Percentiles rank a stretch among this genome's conserved stretches.
Evolutionary conservation across 2,113 vertebrate genomes (phyloP).

Genomic region (rabbit (Oryctolagus cuniculus)): mOryCun1.1 NC_091444.1:19286001-19286500

Average conservation of each 20-base stretch:
- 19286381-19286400: slow-evolving; percentile 36
- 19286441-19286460: not conserved
- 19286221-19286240: slow-evolving; percentile 11
- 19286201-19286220: not conserved
- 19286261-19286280: not conserved
- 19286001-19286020: not conserved
- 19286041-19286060: not conserved
- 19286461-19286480: not conserved
- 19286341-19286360: not conserved
- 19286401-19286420: slow-evolving; percentile 26
- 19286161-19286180: not conserved
- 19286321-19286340: slow-evolving; percentile 34
- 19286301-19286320: slow-evolving; percentile 26
- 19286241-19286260: not conserved
- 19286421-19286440: not conserved
- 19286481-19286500: not conserved
- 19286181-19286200: not conserved
- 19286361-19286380: slow-evolving; percentile 43
- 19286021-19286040: not conserved
- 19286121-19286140: not conserved
- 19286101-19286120: slow-evolving; percentile 11
- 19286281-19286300: not conserved
- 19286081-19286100: not conserved
- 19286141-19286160: not conserved
- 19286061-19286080: not conserved